phyloP scores from a whole-genome alignment of 2,113 vertebrate genomes.

The Thinocorus orbignyianus region DNA sequence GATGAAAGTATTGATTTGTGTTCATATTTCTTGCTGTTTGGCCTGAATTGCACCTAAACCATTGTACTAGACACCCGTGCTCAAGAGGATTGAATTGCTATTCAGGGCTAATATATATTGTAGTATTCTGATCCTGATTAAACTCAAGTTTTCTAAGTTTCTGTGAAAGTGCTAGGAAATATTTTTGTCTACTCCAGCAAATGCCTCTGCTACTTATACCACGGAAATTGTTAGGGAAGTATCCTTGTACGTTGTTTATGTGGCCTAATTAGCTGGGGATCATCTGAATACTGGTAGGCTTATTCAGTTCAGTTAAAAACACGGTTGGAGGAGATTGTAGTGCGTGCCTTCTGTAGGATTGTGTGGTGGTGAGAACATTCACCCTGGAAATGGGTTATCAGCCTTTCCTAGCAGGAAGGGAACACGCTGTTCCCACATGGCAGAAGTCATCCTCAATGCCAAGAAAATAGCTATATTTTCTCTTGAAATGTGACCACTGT shows the following conservation, averaged over 20 bases:
- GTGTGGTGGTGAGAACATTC: not conserved
- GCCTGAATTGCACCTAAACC: not conserved
- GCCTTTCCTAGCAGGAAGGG: not conserved
- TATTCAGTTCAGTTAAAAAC: not conserved
- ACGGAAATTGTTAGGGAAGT: not conserved
- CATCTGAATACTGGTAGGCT: not conserved
- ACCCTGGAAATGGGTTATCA: slow-evolving; percentile 5
- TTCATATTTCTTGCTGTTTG: not conserved
- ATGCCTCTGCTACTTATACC: not conserved
- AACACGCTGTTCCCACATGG: not conserved
- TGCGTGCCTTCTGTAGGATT: not conserved
- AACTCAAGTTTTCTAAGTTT: not conserved
- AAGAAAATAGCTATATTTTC: not conserved
- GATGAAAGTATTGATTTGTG: not conserved
- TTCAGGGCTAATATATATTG: not conserved
- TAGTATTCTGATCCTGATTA: not conserved
- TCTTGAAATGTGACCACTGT: not conserved
- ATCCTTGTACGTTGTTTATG: not conserved
- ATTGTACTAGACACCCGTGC: fast-evolving
- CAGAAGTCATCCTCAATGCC: not conserved
- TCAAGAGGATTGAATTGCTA: not conserved
- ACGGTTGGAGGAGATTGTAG: not conserved
- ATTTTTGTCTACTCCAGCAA: not conserved
- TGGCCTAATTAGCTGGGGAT: not conserved
- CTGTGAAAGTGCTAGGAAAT: not conserved